Percentiles rank a stretch among this genome's conserved stretches.
These are phyloP conservation scores for Caenorhabditis panamensis DNA, from an alignment of 2,888 invertebrate genomes.

Conservation along the genomic window DNA sequence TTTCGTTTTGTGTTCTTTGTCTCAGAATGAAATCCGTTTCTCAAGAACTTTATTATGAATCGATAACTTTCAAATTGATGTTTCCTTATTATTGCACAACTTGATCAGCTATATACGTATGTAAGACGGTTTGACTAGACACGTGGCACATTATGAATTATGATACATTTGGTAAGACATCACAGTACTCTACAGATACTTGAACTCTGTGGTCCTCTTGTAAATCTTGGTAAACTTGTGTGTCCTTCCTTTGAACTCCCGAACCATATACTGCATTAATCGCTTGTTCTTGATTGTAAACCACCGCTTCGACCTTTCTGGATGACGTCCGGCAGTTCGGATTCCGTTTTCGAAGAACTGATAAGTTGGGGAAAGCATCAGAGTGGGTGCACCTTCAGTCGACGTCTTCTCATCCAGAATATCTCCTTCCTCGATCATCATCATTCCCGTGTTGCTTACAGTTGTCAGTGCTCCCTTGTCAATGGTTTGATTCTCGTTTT, in stretches of 20 bases:
- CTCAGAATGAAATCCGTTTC: too few relatives aligned
- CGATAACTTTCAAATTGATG: not conserved
- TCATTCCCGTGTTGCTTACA: conserved; percentile 65
- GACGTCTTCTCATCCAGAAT: conserved; percentile 57
- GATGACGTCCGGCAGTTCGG: conserved; percentile 11
- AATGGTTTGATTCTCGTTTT: conserved; percentile 39
- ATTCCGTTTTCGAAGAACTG: conserved; percentile 15
- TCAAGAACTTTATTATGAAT: not conserved
- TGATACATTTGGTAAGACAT: too few relatives aligned
- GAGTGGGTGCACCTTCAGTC: conserved; percentile 43
- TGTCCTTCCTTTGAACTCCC: conserved; percentile 59
- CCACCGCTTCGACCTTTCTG: conserved; percentile 56
- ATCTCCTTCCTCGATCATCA: conserved; percentile 70
- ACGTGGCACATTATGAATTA: conserved; percentile 13
- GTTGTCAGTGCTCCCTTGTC: conserved; percentile 65
- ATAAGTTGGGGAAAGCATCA: conserved; percentile 64
- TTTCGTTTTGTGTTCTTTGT: too few relatives aligned
- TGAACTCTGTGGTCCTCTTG: conserved; percentile 53
- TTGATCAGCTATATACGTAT: not conserved
- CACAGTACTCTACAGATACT: conserved; percentile 35
- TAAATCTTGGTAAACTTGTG: conserved; percentile 68
- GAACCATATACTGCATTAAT: conserved; percentile 65
- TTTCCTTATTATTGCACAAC: conserved; percentile 44
- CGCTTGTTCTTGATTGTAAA: conserved; percentile 65
- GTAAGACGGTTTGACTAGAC: conserved; percentile 40